A percentile compares a stretch with the other conserved stretches of the same genome.
Evolutionary conservation across 2,113 vertebrate genomes (phyloP).

Genomic region (Psittacula cyanocephala): DNA sequence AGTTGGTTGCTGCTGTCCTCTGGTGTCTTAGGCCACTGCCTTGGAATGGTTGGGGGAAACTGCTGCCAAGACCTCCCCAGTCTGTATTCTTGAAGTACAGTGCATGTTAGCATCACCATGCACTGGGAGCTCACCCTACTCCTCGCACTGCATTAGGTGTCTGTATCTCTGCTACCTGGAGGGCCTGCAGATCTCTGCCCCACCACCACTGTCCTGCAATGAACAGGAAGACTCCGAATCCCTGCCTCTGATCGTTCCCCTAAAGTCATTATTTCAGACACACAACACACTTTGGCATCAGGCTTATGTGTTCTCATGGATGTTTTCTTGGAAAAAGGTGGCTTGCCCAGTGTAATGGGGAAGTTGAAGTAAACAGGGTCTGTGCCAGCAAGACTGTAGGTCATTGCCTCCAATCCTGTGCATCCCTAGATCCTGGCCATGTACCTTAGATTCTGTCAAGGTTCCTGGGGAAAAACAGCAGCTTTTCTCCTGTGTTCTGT

Average conservation of each 20-base stretch:
- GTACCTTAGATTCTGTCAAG: not conserved
- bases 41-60: not conserved
- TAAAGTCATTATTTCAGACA: not conserved
- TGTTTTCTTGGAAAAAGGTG: not conserved
- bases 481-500: not conserved
- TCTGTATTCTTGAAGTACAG: not conserved
- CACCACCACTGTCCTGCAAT: not conserved
- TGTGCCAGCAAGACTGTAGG: not conserved
- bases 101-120: rapidly evolving
- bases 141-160: rapidly evolving
- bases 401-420: not conserved
- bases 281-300: not conserved
- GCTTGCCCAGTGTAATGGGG: not conserved
- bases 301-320: not conserved
- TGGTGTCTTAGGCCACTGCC: not conserved
- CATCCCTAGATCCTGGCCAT: not conserved
- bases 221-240: not conserved
- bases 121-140: not conserved
- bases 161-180: not conserved
- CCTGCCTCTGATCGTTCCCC: not conserved
- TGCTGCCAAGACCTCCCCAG: not conserved
- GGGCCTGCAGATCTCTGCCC: not conserved
- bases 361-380: not conserved
- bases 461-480: not conserved
- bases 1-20: not conserved